phyloP scores from a whole-genome alignment of 2,888 invertebrate genomes.

The Hyposoter didymator region DNA sequence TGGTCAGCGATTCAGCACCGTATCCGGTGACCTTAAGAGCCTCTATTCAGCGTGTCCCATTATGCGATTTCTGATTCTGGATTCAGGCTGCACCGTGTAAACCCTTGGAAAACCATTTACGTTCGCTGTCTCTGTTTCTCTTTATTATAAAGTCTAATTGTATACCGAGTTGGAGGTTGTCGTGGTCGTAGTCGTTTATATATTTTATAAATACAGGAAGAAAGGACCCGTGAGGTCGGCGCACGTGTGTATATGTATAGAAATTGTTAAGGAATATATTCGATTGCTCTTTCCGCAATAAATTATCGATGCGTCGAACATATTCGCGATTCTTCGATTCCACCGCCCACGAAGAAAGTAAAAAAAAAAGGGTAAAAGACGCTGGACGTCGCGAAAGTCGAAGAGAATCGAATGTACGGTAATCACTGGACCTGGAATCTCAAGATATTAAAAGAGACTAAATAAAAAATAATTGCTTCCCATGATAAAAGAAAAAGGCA shows the following conservation, averaged over 20 bases:
- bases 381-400: conserved; percentile 9
- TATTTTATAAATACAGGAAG: conserved; percentile 62
- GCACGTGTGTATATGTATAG: conserved; percentile 30
- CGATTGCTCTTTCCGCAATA: conserved; percentile 46
- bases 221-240: conserved; percentile 57
- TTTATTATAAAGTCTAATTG: conserved; percentile 66
- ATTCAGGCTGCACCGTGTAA: conserved; percentile 45
- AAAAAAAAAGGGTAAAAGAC: conserved; percentile 38
- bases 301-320: conserved; percentile 58
- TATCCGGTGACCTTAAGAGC: conserved; percentile 33
- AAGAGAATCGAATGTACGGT: conserved; percentile 7
- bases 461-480: conserved; percentile 2
- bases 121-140: conserved; percentile 30
- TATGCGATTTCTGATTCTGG: conserved; percentile 59
- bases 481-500: background rate
- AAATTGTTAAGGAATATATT: conserved; percentile 27
- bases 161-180: conserved; percentile 6
- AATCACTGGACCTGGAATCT: conserved; percentile 14
- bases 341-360: conserved; percentile 62
- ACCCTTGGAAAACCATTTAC: conserved; percentile 61
- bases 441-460: conserved; percentile 5
- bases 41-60: conserved; percentile 41
- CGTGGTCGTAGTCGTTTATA: conserved; percentile 57
- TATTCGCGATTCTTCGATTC: conserved; percentile 57
- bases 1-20: background rate